phyloP scores from a whole-genome alignment of 2,888 invertebrate species.

The Pyrgus malvae region DNA sequence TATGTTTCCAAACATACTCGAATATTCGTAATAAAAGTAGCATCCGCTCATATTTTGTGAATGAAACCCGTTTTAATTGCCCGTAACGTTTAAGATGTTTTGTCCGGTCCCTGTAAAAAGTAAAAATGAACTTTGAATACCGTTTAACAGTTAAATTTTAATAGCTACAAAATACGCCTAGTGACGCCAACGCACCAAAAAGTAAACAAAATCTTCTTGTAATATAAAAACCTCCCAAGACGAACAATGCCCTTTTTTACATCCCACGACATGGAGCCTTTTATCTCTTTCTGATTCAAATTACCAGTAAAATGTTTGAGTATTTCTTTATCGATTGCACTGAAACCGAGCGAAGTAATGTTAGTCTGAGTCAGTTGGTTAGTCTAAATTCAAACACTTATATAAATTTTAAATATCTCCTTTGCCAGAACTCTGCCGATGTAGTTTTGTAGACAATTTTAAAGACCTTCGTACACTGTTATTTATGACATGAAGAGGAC shows the following conservation, averaged over 20 bases:
- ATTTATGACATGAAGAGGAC: too few relatives aligned
- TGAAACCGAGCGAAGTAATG: too few relatives aligned
- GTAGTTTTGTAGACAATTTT: too few relatives aligned
- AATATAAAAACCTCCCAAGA: constrained; percentile 23
- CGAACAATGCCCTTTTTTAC: constrained; percentile 5
- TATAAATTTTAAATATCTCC: too few relatives aligned
- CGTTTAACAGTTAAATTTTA: constrained; percentile 26
- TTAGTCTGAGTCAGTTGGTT: too few relatives aligned
- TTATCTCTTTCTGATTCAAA: neutral
- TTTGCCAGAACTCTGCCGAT: too few relatives aligned
- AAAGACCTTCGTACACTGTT: too few relatives aligned
- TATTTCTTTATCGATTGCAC: too few relatives aligned
- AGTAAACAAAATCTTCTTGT: constrained; percentile 18
- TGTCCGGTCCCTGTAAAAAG: constrained; percentile 3
- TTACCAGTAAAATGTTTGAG: too few relatives aligned
- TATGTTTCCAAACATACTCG: neutral
- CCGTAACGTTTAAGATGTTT: constrained; percentile 14
- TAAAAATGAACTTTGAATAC: constrained; percentile 15
- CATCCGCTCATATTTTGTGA: constrained; percentile 4
- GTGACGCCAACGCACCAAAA: constrained; percentile 23
- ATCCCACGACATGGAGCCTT: neutral
- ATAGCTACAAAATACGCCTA: constrained; percentile 18
- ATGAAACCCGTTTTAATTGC: constrained; percentile 16
- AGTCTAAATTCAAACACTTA: too few relatives aligned
- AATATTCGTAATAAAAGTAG: neutral